These are phyloP conservation scores for Elgaria multicarinata DNA, from an alignment of 2,113 vertebrate genomes.

Conservation along the genomic window DNA sequence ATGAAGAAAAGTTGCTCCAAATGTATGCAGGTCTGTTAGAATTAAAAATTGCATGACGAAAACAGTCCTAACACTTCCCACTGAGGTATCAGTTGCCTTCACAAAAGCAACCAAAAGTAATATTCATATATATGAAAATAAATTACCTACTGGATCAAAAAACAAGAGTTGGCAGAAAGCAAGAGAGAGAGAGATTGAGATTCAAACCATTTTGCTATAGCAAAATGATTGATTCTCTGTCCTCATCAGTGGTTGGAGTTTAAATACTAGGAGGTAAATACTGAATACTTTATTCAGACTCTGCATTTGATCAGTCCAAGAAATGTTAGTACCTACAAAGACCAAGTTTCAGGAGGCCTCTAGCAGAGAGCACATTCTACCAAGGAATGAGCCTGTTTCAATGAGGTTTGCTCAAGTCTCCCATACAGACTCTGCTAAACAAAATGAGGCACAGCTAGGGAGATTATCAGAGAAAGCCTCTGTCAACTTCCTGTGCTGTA, in stretches of 20 bases:
- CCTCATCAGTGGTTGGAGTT: slow-evolving; percentile 33
- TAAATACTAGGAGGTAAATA: slow-evolving; percentile 46
- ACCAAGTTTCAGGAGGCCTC: not conserved
- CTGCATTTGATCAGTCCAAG: not conserved
- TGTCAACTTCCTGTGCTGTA: not conserved
- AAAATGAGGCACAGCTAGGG: not conserved
- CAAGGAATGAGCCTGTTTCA: not conserved
- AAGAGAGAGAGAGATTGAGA: not conserved
- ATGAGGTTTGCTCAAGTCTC: not conserved
- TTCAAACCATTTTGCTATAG: not conserved
- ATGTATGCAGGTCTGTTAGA: not conserved
- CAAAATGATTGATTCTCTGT: slow-evolving; percentile 39
- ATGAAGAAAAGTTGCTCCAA: slow-evolving; percentile 17
- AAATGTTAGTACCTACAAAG: slow-evolving; percentile 3
- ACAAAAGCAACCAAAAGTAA: slow-evolving; percentile 23
- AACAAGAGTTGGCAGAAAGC: not conserved
- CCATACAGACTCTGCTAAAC: not conserved
- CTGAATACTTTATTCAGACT: slow-evolving; percentile 18
- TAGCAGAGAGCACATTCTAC: not conserved
- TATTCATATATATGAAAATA: slow-evolving; percentile 61
- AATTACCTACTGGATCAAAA: slow-evolving; percentile 49
- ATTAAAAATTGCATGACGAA: not conserved
- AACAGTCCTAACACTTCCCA: slow-evolving; percentile 44
- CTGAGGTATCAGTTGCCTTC: slow-evolving; percentile 20
- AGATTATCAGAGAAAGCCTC: not conserved